Conservation (phyloP, 2,797 vertebrate genomes). For the Denticeps clupeoides region DNA sequence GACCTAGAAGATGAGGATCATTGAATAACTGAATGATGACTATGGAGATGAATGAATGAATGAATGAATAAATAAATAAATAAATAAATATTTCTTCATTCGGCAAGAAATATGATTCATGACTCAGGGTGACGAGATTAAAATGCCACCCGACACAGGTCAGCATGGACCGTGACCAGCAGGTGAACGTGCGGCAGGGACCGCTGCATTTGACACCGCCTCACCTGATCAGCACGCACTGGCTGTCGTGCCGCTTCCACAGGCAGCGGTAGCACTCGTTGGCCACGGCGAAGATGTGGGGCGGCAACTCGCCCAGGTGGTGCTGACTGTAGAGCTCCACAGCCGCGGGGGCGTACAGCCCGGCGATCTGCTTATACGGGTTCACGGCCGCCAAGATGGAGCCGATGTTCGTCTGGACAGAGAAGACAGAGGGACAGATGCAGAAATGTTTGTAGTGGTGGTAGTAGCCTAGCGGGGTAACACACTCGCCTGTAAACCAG, state of each 20-base stretch:
- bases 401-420: constrained; percentile 85
- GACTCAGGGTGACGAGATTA: too few species aligned
- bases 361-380: constrained; percentile 77
- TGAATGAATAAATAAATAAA: too few species aligned
- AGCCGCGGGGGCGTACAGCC: constrained; percentile 63
- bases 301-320: constrained; percentile 78
- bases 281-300: constrained; percentile 88
- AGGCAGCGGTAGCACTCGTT: constrained; percentile 93
- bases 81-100: too few species aligned
- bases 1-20: too few species aligned
- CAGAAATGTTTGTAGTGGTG: neutral
- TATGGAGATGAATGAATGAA: too few species aligned
- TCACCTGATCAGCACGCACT: constrained; percentile 96
- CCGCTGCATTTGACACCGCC: too few species aligned
- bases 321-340: constrained; percentile 74
- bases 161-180: too few species aligned
- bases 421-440: neutral
- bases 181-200: too few species aligned
- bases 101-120: too few species aligned
- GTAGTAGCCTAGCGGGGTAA: neutral
- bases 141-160: too few species aligned
- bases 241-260: constrained; percentile 84
- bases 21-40: too few species aligned
- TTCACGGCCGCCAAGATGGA: constrained; percentile 93
- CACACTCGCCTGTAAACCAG: too few species aligned